Conservation (phyloP, 2,797 vertebrate species). For the Chaetophractus vellerosus region DNA sequence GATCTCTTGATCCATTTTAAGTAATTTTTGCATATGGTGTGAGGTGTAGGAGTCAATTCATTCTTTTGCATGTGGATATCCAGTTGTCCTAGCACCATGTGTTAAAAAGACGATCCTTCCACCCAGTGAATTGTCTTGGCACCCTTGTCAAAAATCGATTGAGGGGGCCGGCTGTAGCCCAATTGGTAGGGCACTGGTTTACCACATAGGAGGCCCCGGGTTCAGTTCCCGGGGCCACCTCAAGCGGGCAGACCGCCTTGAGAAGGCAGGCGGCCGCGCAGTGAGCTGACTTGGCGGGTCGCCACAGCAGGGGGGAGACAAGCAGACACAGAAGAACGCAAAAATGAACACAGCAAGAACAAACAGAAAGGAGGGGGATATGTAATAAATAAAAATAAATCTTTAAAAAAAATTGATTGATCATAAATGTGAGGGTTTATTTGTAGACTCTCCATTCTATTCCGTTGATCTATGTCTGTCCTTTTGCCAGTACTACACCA, state of each 20-base stretch:
- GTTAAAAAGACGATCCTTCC: not conserved
- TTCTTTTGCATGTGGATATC: not conserved
- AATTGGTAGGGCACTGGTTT: too few relatives aligned
- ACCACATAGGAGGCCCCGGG: too few relatives aligned
- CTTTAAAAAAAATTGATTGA: not conserved
- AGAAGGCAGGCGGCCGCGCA: too few relatives aligned
- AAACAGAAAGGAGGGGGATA: too few relatives aligned
- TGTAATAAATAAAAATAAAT: too few relatives aligned
- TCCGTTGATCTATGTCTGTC: not conserved
- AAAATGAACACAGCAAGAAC: too few relatives aligned
- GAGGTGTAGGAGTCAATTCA: not conserved
- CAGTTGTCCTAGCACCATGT: not conserved
- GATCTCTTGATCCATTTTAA: not conserved
- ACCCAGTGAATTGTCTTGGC: not conserved
- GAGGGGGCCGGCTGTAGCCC: too few relatives aligned
- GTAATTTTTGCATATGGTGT: not conserved
- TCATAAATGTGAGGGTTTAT: not conserved
- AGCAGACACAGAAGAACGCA: too few relatives aligned
- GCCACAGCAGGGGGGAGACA: too few relatives aligned
- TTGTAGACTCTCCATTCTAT: not conserved
- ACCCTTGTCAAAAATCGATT: not conserved
- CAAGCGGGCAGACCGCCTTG: too few relatives aligned
- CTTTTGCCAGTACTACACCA: not conserved
- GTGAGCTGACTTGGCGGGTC: too few relatives aligned
- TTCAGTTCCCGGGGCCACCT: too few relatives aligned